Percentiles rank a stretch among this genome's conserved stretches.
These are phyloP conservation scores for Planococcus citri DNA, from an alignment of 1,140 invertebrate genomes.

Conservation along the genomic window DNA sequence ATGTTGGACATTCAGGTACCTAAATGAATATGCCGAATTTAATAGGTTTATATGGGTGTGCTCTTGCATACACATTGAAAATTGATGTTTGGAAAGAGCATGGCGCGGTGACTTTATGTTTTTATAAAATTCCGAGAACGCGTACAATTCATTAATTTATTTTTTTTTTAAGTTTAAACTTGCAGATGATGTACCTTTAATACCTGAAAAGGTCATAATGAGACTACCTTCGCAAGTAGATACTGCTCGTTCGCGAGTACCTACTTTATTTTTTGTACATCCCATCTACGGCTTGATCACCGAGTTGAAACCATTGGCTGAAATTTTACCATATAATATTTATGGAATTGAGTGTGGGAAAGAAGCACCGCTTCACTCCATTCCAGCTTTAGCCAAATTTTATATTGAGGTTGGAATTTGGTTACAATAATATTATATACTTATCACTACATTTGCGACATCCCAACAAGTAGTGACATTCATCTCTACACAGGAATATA, in stretches of 20 bases:
- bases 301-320: conserved; percentile 53
- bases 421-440: too few species aligned
- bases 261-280: conserved; percentile 64
- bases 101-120: too few species aligned
- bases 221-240: conserved; percentile 42
- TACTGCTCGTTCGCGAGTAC: conserved; percentile 30
- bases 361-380: conserved; percentile 57
- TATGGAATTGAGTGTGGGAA: conserved; percentile 81
- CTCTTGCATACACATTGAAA: too few species aligned
- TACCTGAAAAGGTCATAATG: conserved; percentile 51
- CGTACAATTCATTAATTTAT: too few species aligned
- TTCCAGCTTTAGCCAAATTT: conserved; percentile 59
- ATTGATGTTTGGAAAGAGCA: too few species aligned
- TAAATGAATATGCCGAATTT: too few species aligned
- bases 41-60: too few species aligned
- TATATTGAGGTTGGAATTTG: conserved; percentile 65
- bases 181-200: conserved; percentile 37
- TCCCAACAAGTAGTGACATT: not conserved
- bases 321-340: conserved; percentile 56
- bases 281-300: conserved; percentile 81
- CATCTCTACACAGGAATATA: too few species aligned
- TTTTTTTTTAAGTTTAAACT: conserved; percentile 38
- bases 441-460: too few species aligned
- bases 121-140: too few species aligned
- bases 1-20: too few species aligned